Evolutionary conservation across 92 coral and sea anemone species (phyloP).

Genomic region (Epizoanthus ramosus): DNA sequence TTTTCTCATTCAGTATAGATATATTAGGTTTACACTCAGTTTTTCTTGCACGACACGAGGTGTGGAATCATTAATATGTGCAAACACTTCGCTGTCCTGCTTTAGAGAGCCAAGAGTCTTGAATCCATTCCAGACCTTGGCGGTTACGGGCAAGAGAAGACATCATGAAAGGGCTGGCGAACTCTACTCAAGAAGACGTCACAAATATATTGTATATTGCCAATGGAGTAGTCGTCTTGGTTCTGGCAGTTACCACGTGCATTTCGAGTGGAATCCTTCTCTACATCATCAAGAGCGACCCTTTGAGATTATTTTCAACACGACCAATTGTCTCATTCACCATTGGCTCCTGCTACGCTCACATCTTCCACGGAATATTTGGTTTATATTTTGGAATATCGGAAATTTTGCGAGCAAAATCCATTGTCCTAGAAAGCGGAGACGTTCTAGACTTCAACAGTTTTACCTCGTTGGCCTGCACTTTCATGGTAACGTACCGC

Average conservation of each 20-base stretch:
- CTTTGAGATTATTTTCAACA: conserved; percentile 13
- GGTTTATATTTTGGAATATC: conserved; percentile 36
- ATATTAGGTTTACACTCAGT: too few species aligned
- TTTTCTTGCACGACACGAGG: too few species aligned
- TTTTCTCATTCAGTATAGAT: too few species aligned
- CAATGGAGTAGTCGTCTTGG: conserved; percentile 17
- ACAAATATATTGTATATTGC: background rate
- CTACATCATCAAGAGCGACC: conserved; percentile 11
- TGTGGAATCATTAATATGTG: too few species aligned
- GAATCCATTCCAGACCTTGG: too few species aligned
- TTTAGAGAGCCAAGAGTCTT: too few species aligned
- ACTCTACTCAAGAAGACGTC: background rate
- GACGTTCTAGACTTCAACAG: conserved; percentile 7
- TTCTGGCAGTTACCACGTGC: conserved; percentile 24
- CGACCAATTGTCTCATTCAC: conserved; percentile 37
- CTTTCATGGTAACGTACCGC: conserved; percentile 28
- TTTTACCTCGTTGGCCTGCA: background rate
- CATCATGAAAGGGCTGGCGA: background rate
- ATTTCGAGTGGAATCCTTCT: conserved; percentile 31
- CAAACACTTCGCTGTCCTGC: too few species aligned
- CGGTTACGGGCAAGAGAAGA: background rate
- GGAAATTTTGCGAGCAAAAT: conserved; percentile 14
- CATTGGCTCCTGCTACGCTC: conserved; percentile 20
- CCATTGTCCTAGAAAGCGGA: conserved; percentile 11
- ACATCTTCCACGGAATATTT: conserved; percentile 32